Conservation (phyloP, 2,888 invertebrate species). For the Rugalucina vietnamica region DNA sequence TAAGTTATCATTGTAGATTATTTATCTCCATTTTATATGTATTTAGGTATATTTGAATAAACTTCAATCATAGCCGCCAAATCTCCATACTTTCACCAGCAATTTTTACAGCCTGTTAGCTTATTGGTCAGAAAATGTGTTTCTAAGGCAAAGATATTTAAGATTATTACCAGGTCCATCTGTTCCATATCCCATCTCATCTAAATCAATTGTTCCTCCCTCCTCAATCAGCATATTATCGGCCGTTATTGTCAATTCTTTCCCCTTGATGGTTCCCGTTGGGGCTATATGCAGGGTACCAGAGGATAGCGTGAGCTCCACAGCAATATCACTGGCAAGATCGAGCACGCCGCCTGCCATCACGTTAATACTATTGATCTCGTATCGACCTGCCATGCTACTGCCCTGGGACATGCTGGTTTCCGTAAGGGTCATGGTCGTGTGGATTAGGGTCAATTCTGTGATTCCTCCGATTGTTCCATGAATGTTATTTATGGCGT, state of each 20-base stretch:
- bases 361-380: slow-evolving; percentile 47
- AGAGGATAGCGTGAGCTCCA: slow-evolving; percentile 27
- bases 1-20: too few species aligned
- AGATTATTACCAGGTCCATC: slow-evolving; percentile 61
- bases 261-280: slow-evolving; percentile 45
- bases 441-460: slow-evolving; percentile 57
- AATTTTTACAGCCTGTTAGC: too few species aligned
- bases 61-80: too few species aligned
- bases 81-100: too few species aligned
- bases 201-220: slow-evolving; percentile 61
- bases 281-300: slow-evolving; percentile 51
- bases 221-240: slow-evolving; percentile 55
- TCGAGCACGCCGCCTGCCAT: slow-evolving; percentile 44
- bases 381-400: slow-evolving; percentile 20
- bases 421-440: slow-evolving; percentile 45
- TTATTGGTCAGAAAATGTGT: too few species aligned
- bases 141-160: too few species aligned
- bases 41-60: too few species aligned
- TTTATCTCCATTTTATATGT: too few species aligned
- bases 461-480: slow-evolving; percentile 69
- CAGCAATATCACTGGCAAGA: slow-evolving; percentile 37
- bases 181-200: slow-evolving; percentile 31
- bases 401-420: slow-evolving; percentile 46
- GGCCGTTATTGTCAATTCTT: slow-evolving; percentile 41
- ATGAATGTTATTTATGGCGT: slow-evolving; percentile 57